phyloP scores from a whole-genome alignment of 2,888 invertebrate genomes.

The Hoplodrina blanda region DNA sequence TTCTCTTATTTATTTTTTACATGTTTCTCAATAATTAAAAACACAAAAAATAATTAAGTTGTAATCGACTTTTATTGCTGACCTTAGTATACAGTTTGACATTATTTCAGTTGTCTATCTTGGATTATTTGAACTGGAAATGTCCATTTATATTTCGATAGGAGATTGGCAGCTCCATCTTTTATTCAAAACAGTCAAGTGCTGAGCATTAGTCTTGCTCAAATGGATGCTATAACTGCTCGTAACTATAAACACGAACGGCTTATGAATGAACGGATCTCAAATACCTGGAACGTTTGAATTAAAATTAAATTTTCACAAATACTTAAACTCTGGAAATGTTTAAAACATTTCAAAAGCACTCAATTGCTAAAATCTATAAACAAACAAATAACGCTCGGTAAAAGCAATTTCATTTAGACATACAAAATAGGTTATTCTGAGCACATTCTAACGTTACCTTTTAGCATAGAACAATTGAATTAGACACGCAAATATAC shows the following conservation, averaged over 20 bases:
- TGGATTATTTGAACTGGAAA: neutral
- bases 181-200: slow-evolving; percentile 11
- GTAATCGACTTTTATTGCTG: neutral
- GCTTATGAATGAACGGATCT: slow-evolving; percentile 3
- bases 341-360: slow-evolving; percentile 27
- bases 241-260: neutral
- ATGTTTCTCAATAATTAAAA: too few species aligned
- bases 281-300: neutral
- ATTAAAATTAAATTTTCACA: slow-evolving; percentile 3
- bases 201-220: neutral
- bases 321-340: slow-evolving; percentile 9
- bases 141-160: neutral
- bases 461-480: slow-evolving; percentile 37
- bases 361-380: slow-evolving; percentile 25
- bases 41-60: too few species aligned
- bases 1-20: too few species aligned
- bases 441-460: slow-evolving; percentile 15
- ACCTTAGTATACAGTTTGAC: neutral
- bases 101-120: neutral
- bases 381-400: slow-evolving; percentile 8
- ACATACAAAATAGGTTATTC: neutral
- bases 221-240: slow-evolving; percentile 11
- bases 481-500: slow-evolving; percentile 35
- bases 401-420: slow-evolving; percentile 23
- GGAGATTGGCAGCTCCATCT: neutral